Evolutionary conservation across 2,888 invertebrate species (phyloP).

Genomic region (Ptilodon capucinus): DNA sequence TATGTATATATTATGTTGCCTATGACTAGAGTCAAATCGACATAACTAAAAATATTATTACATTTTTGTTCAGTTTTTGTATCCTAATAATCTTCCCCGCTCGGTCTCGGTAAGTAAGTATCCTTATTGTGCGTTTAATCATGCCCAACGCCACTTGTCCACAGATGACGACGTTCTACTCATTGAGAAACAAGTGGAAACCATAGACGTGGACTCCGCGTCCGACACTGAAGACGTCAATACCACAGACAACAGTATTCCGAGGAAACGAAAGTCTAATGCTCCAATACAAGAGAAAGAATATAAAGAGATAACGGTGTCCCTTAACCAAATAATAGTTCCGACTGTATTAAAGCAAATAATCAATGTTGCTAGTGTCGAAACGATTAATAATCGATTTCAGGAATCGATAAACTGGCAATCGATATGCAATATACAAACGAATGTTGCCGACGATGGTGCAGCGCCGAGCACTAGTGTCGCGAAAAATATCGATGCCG

Average conservation of each 20-base stretch:
- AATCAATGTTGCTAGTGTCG: not conserved
- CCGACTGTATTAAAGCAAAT: no score
- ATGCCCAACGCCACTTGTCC: not conserved
- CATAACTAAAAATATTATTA: no score
- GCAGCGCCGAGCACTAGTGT: not conserved
- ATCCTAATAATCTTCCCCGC: no score
- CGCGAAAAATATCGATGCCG: not conserved
- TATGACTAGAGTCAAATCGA: no score
- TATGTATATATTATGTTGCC: no score
- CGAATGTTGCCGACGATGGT: not conserved
- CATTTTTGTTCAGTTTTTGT: no score
- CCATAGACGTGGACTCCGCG: not conserved
- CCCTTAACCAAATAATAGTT: no score
- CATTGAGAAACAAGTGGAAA: conserved; percentile 1
- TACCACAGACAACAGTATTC: not conserved
- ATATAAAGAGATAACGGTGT: no score
- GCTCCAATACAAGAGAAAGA: no score
- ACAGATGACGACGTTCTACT: not conserved
- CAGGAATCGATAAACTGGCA: not conserved
- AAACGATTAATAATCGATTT: not conserved
- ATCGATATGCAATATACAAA: not conserved
- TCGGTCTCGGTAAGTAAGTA: no score
- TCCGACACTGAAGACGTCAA: not conserved
- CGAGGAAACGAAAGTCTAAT: not conserved
- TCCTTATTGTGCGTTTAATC: no score